phyloP scores from a whole-genome alignment of 2,797 vertebrate genomes.

The Phoebastria nigripes region DNA sequence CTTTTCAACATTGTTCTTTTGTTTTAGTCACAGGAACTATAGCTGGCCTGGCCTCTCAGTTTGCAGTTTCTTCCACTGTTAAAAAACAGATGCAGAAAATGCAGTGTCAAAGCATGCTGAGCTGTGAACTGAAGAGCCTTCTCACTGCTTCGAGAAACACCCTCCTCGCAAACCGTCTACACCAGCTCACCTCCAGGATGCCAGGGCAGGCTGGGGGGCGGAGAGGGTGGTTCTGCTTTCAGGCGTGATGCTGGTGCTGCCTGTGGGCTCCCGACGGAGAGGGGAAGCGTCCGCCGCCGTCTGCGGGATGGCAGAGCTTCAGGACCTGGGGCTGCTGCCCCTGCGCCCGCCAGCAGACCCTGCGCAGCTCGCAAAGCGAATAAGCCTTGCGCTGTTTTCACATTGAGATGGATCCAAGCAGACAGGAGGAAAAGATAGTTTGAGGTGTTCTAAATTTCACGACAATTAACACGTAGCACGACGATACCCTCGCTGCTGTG shows the following conservation, averaged over 20 bases:
- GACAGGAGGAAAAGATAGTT: not conserved
- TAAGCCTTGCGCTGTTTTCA: not conserved
- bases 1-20: not conserved
- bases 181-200: not conserved
- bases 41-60: not conserved
- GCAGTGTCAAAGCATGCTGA: not conserved
- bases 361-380: accelerated
- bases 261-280: accelerated
- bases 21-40: not conserved
- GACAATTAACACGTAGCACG: not conserved
- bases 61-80: not conserved
- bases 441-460: not conserved
- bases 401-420: not conserved
- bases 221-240: not conserved
- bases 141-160: not conserved
- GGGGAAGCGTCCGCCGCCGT: accelerated
- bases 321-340: not conserved
- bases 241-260: not conserved
- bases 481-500: not conserved
- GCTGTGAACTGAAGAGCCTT: not conserved
- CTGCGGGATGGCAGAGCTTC: not conserved
- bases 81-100: not conserved
- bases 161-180: not conserved
- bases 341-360: not conserved
- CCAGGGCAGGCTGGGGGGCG: not conserved